Conservation (phyloP, 1,140 invertebrate species). For the Cepaea nemoralis region DNA sequence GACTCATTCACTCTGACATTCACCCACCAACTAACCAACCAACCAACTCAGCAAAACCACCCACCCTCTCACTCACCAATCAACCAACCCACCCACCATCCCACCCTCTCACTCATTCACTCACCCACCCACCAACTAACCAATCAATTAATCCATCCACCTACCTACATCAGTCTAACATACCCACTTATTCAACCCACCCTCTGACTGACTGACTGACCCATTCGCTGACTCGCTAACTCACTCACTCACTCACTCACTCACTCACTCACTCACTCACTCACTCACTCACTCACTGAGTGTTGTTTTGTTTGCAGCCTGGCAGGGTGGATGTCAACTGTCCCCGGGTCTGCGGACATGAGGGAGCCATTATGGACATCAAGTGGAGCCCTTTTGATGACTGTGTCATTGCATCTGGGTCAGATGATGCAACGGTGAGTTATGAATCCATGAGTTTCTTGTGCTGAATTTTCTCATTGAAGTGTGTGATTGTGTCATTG, state of each 20-base stretch:
- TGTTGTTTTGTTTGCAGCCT: conserved; percentile 59
- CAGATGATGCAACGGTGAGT: conserved; percentile 35
- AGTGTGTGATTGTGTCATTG: not conserved
- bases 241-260: conserved; percentile 25
- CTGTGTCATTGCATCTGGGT: conserved; percentile 47
- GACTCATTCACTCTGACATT: too few relatives aligned
- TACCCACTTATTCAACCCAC: too few relatives aligned
- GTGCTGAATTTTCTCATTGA: not conserved
- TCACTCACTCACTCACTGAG: conserved; percentile 20
- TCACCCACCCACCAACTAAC: too few relatives aligned
- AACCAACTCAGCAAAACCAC: too few relatives aligned
- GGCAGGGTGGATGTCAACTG: conserved; percentile 67
- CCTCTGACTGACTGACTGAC: too few relatives aligned
- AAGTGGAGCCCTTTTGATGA: conserved; percentile 73
- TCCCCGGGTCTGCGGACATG: conserved; percentile 68
- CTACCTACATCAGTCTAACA: too few relatives aligned
- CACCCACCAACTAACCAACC: too few relatives aligned
- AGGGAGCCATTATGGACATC: conserved; percentile 69
- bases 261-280: conserved; percentile 24
- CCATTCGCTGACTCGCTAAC: conserved; percentile 25
- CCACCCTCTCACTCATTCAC: too few relatives aligned
- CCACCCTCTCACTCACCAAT: too few relatives aligned
- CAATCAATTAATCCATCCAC: too few relatives aligned
- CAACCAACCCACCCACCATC: too few relatives aligned
- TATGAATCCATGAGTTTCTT: not conserved